Conservation (phyloP, 2,113 vertebrate species). For the Malurus melanocephalus region DNA sequence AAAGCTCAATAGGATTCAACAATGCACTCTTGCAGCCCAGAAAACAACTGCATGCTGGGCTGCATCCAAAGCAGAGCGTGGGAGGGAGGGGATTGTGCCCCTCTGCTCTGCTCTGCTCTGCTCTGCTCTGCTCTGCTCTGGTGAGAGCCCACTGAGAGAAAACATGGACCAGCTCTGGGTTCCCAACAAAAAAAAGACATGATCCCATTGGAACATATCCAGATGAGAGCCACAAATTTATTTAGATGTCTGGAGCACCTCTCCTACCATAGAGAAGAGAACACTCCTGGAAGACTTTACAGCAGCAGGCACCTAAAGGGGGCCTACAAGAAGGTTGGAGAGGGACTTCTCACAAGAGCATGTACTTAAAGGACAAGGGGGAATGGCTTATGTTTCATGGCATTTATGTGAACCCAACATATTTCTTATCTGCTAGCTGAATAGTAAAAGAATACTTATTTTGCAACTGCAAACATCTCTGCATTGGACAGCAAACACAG, state of each 20-base stretch:
- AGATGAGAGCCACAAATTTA: not conserved
- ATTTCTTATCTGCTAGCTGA: not conserved
- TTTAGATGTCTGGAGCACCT: not conserved
- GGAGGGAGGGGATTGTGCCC: not conserved
- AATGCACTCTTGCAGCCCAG: not conserved
- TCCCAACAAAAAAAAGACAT: not conserved
- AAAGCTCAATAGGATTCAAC: not conserved
- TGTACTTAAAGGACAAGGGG: not conserved
- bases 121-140: not conserved
- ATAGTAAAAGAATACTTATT: not conserved
- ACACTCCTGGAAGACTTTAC: not conserved
- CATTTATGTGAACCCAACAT: not conserved
- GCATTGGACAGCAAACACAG: not conserved
- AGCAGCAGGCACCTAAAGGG: not conserved
- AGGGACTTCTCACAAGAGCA: not conserved
- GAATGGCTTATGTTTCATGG: not conserved
- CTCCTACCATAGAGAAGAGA: not conserved
- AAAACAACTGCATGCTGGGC: not conserved
- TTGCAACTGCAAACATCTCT: not conserved
- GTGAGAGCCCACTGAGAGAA: not conserved
- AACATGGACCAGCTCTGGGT: not conserved
- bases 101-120: no score
- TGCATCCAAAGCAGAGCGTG: not conserved
- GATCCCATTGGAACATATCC: not conserved
- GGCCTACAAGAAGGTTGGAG: not conserved